These are phyloP conservation scores for Acanthochromis polyacanthus DNA, from an alignment of 2,113 vertebrate genomes.

Conservation along the genomic window DNA sequence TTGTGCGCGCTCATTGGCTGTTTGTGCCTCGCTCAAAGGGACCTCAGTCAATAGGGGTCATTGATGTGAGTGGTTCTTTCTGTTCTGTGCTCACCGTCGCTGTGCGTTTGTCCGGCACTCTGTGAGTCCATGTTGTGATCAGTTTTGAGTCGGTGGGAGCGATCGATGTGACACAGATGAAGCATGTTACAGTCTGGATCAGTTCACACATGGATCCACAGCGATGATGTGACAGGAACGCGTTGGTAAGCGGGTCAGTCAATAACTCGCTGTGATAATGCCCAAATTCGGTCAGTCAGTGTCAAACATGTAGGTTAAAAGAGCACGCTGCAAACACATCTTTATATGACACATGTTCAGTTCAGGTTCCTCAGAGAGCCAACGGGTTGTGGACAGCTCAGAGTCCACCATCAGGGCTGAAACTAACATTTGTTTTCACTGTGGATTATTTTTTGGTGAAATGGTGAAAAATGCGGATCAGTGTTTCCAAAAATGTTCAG, in stretches of 20 bases:
- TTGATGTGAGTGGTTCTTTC: constrained; percentile 39
- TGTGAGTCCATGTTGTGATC: constrained; percentile 7
- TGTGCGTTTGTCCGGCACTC: neutral
- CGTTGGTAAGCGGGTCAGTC: constrained; percentile 59
- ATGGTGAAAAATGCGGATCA: too few relatives aligned
- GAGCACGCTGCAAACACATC: too few relatives aligned
- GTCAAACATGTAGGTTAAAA: constrained; percentile 25
- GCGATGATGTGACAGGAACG: constrained; percentile 34
- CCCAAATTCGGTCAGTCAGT: neutral
- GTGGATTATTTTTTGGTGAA: too few relatives aligned
- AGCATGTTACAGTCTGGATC: constrained; percentile 36
- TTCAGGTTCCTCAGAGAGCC: too few relatives aligned
- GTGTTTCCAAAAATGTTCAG: too few relatives aligned
- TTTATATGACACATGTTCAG: too few relatives aligned
- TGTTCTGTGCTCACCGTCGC: neutral
- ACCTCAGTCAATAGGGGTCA: constrained; percentile 61
- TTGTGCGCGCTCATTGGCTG: constrained; percentile 50
- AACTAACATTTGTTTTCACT: too few relatives aligned
- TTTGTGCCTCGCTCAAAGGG: constrained; percentile 21
- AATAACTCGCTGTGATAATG: constrained; percentile 13
- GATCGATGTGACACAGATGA: constrained; percentile 57
- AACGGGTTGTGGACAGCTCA: too few relatives aligned
- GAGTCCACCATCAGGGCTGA: too few relatives aligned
- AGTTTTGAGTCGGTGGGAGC: constrained; percentile 5
- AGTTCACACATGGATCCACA: constrained; percentile 46